These are phyloP conservation scores for Nomada goodeniana DNA, from an alignment of 2,888 invertebrate species.

Conservation along the genomic window DNA sequence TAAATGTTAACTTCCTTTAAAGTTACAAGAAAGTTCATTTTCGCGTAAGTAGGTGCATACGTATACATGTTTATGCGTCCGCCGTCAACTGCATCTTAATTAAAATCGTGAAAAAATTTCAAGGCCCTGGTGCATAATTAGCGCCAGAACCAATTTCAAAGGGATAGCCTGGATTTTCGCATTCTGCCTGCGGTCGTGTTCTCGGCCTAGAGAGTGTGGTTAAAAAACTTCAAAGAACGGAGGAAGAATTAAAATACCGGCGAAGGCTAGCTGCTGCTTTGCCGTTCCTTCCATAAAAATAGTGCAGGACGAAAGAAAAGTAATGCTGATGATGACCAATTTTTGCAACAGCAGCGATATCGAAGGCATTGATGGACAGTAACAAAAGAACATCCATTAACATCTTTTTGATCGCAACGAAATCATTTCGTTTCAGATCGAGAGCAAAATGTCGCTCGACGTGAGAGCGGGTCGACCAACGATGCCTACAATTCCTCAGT, in stretches of 20 bases:
- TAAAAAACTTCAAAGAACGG: neutral
- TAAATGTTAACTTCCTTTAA: constrained; percentile 10
- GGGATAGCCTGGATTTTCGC: too few species aligned
- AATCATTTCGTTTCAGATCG: constrained; percentile 54
- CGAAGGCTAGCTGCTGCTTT: neutral
- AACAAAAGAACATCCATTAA: neutral
- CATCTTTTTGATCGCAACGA: neutral
- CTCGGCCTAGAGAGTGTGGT: too few species aligned
- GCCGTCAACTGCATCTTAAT: neutral
- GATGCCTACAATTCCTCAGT: constrained; percentile 85
- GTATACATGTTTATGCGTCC: neutral
- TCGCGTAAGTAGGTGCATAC: neutral
- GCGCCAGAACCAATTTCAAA: too few species aligned
- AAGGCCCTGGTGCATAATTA: too few species aligned
- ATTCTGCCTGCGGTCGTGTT: too few species aligned
- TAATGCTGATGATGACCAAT: neutral
- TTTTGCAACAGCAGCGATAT: neutral
- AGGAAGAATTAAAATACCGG: too few species aligned
- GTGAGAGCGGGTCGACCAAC: constrained; percentile 80
- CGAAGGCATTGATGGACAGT: neutral
- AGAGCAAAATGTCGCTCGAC: constrained; percentile 70
- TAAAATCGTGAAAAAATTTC: too few species aligned
- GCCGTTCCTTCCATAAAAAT: neutral
- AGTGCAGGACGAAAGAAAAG: too few species aligned
- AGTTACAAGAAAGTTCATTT: neutral